Base-by-base conservation (phyloP, 2,888 invertebrate species). In the Camptogramma bilineatum region DNA sequence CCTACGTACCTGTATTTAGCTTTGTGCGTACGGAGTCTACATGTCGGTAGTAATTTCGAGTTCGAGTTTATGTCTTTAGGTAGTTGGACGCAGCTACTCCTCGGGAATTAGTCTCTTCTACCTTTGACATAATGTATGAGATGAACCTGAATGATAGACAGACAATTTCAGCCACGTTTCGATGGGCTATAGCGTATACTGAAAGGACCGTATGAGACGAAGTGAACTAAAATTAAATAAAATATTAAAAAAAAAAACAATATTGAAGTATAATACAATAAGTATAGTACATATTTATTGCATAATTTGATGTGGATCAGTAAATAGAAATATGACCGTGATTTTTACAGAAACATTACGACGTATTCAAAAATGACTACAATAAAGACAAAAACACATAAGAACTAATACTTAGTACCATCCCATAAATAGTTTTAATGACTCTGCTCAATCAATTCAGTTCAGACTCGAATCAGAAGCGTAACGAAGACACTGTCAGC, bases 1-100 rank as follows among this genome's bases (percentile, higher is more conserved):
- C 46, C 24, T 64, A 55, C 46, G 21, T 57, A 46, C 54, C 44
- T 55, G 61, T 19, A 46, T 54, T 53, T 24, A 24, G 39, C 47
- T 28, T 50, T 18, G 21, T 21, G 44, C 44, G 24, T 62, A 54
- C n/a, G 31, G 16, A 48, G 18, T 59, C 47, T 21, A 46, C 28
- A 16, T 7, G 17, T 44, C 44, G 17, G 16, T 17, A 17, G 16
- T 44, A 16, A 17, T 44, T 44, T 44, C 44, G 17, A 44, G 16
- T 44, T 44, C 2, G 44, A 44, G 16, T 44, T 44, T 17, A 17
- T 5, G 17, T 17, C 44, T 44, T 3, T 39, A 13, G 13, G 2
- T 13, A 10, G 34, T 39, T 39, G 34, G 34, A 39, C 13, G 13
- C 13, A 13, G 13, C 13, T 39, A 13, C 13, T 39, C 34, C 34